Percentiles rank a stretch among this genome's conserved stretches.
These are phyloP conservation scores for Solenopsis fugax DNA, from an alignment of 1,140 invertebrate genomes.

Conservation along the genomic window DNA sequence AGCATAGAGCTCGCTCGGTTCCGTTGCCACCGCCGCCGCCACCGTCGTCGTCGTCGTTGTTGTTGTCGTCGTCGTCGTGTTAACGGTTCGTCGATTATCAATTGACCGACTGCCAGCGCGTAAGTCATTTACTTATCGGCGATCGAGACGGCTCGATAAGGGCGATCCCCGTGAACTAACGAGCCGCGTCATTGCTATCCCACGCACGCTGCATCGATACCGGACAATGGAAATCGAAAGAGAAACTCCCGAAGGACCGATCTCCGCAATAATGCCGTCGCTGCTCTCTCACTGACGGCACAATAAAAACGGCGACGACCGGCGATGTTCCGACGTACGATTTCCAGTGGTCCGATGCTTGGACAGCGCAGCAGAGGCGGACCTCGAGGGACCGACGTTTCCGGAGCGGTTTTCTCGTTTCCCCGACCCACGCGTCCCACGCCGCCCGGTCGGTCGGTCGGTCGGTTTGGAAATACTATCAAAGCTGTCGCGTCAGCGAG, in stretches of 20 bases:
- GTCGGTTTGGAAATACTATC: conserved; percentile 53
- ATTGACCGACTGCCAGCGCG: conserved; percentile 32
- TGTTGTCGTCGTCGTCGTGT: conserved; percentile 10
- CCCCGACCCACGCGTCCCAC: not conserved
- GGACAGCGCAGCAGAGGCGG: not conserved
- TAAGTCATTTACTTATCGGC: conserved; percentile 1
- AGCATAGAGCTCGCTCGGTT: not conserved
- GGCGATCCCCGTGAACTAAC: not conserved
- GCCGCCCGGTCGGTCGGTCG: not conserved
- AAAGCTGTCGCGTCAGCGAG: conserved; percentile 19
- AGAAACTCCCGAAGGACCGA: conserved; percentile 12
- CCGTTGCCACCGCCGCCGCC: too few relatives aligned
- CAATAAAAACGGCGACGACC: conserved; percentile 51
- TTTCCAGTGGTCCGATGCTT: conserved; percentile 3
- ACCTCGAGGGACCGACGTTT: conserved; percentile 34
- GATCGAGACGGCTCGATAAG: conserved; percentile 10
- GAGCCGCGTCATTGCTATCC: conserved; percentile 9
- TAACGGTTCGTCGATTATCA: conserved; percentile 55
- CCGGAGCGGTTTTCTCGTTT: conserved; percentile 38
- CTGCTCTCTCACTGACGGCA: not conserved
- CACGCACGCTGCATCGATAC: not conserved
- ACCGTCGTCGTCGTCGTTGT: not conserved
- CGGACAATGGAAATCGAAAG: conserved; percentile 35
- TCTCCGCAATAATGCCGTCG: conserved; percentile 9
- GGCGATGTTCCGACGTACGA: conserved; percentile 32